Base-by-base conservation (phyloP, 2,113 vertebrate genomes). In the Centropristis striata region DNA sequence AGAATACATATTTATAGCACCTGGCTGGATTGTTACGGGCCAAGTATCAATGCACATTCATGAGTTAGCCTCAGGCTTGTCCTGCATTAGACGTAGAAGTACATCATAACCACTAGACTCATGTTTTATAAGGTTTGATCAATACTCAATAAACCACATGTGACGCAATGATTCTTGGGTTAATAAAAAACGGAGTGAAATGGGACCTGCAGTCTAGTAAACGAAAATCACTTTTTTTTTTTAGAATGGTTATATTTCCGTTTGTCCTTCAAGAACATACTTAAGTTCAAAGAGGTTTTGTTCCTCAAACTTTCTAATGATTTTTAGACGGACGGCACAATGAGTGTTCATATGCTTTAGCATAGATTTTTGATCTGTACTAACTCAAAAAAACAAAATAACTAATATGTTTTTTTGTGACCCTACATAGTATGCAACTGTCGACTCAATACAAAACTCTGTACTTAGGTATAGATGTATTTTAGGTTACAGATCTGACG, bases 1-100 rank as follows among this genome's bases (percentile, higher is more conserved):
- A 28, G 50, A 57, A 55, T 39, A 13, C 21, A 57, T 32, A 71
- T 49, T 79, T 49, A 65, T 11, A 28, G 32, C 42, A 57, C 44
- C 44, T 41, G 68, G 23, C 18, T 42, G 21, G 14, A 32, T 21
- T 37, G 23, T 49, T 57, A 41, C 0, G 7, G 1, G 21, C 13
- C 6, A 41, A 47, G 21, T 67, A 39, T 57, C 61, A 27, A 2
- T 37, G 50, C 36, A 47, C 72, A 25, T 37, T 37, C 15, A 55
- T 14, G n/a, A 46, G 13, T 37, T 15, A n/a, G 27, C 27, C 49
- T 63, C 58, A 9, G 21, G 51, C 28, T 5, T 57, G 49, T 20
- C 13, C 60, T 42, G 12, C 27, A 54, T 46, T 20, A 20, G 2
- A 44, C 8, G 4, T 23, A 16, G 21, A 32, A 36, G 49, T 23